Percentiles rank a stretch among this genome's conserved stretches.
Evolutionary conservation across 2,113 vertebrate species (phyloP).

Genomic region (Dipodomys ordii): DNA sequence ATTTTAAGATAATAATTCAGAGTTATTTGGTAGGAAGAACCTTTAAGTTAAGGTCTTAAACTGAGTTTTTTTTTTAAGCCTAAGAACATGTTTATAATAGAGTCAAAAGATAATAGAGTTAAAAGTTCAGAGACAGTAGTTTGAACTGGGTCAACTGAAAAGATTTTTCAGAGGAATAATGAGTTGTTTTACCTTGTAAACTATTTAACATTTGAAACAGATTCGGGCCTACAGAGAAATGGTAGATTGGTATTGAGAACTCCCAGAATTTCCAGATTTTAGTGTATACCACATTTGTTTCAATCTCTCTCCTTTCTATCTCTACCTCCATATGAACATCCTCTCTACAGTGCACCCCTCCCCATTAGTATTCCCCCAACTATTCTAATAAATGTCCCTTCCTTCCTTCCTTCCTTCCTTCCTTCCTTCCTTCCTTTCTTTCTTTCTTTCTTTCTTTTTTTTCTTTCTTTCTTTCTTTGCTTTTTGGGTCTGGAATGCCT

Average conservation of each 20-base stretch:
- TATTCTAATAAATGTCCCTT: rapidly evolving
- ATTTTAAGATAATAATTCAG: neutral
- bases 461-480: too few relatives aligned
- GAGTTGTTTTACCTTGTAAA: neutral
- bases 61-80: neutral
- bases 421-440: too few relatives aligned
- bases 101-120: neutral
- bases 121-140: neutral
- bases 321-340: neutral
- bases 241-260: neutral
- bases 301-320: rapidly evolving
- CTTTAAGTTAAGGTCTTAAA: neutral
- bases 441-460: too few relatives aligned
- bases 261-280: neutral
- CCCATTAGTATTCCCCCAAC: rapidly evolving
- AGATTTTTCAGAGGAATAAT: neutral
- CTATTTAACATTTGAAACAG: neutral
- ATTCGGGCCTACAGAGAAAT: neutral
- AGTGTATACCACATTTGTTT: neutral
- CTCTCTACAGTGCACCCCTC: neutral
- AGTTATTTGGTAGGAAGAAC: neutral
- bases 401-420: too few relatives aligned
- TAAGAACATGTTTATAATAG: neutral
- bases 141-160: neutral
- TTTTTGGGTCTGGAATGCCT: too few relatives aligned